phyloP scores from a whole-genome alignment of 2,113 vertebrate species.

The Indri indri region DNA sequence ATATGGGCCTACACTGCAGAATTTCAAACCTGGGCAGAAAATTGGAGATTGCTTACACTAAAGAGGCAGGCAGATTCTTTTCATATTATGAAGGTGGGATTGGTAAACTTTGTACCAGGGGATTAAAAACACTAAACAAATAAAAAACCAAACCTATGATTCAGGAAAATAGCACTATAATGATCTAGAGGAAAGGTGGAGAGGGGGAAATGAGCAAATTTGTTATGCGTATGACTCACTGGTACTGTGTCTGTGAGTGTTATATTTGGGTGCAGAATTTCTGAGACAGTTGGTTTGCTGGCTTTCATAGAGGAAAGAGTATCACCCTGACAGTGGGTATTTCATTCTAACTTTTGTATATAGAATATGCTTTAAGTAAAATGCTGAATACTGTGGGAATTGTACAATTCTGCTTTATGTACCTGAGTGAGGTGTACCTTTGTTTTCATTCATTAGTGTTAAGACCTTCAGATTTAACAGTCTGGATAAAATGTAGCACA shows the following conservation, averaged over 20 bases:
- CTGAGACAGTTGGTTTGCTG: neutral
- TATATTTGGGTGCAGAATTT: neutral
- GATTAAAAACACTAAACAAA: conserved; percentile 24
- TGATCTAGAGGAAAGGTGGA: conserved; percentile 75
- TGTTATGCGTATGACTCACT: neutral
- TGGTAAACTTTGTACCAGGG: neutral
- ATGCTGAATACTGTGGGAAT: neutral
- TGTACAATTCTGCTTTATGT: neutral
- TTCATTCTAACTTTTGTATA: neutral
- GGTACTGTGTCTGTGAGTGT: neutral
- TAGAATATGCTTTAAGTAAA: neutral
- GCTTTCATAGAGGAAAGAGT: neutral
- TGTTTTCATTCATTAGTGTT: neutral
- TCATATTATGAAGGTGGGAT: neutral
- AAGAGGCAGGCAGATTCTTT: neutral
- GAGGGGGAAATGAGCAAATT: conserved; percentile 55
- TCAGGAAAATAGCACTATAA: neutral
- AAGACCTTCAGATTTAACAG: neutral
- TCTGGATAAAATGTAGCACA: neutral
- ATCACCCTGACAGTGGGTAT: rapidly evolving
- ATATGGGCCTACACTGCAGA: neutral
- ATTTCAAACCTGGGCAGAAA: neutral
- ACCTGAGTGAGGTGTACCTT: neutral
- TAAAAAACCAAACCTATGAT: neutral
- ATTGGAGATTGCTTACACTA: neutral